Percentiles rank a stretch among this genome's conserved stretches.
phyloP scores from a whole-genome alignment of 2,113 vertebrate species.

The Hoplias malabaricus region DNA sequence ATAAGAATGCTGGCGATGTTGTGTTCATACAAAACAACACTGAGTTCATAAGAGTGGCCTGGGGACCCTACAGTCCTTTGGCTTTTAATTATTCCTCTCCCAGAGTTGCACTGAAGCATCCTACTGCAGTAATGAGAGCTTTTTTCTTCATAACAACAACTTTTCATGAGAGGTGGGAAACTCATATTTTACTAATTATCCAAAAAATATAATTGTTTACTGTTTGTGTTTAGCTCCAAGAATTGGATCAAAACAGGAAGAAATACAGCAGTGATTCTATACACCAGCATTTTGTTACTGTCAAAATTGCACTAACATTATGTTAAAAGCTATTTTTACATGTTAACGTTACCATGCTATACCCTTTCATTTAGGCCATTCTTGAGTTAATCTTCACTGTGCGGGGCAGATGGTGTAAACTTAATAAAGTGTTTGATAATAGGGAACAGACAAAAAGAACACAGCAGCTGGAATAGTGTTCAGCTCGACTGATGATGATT shows the following conservation, averaged over 20 bases:
- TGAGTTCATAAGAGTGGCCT: background rate
- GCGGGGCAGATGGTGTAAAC: too few relatives aligned
- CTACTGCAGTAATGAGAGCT: background rate
- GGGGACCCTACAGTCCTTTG: background rate
- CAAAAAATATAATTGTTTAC: background rate
- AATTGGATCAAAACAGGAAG: background rate
- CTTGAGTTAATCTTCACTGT: too few relatives aligned
- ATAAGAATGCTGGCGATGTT: background rate
- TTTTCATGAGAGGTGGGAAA: background rate
- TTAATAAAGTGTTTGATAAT: too few relatives aligned
- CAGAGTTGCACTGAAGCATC: background rate
- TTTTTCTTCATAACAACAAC: constrained; percentile 1
- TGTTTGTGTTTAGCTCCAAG: background rate
- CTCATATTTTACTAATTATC: background rate
- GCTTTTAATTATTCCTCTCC: background rate
- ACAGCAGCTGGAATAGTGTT: too few relatives aligned
- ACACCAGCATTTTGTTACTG: too few relatives aligned
- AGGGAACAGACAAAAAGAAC: too few relatives aligned
- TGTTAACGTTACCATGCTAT: too few relatives aligned
- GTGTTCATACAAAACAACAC: background rate
- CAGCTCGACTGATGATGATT: too few relatives aligned
- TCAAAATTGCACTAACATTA: too few relatives aligned
- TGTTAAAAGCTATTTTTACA: too few relatives aligned
- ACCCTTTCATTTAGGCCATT: too few relatives aligned
- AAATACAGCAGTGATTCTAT: background rate